A percentile compares a stretch with the other conserved stretches of the same genome.
Conservation (phyloP, 2,888 invertebrate genomes). For the Lepidocyrtinus sp. region DNA sequence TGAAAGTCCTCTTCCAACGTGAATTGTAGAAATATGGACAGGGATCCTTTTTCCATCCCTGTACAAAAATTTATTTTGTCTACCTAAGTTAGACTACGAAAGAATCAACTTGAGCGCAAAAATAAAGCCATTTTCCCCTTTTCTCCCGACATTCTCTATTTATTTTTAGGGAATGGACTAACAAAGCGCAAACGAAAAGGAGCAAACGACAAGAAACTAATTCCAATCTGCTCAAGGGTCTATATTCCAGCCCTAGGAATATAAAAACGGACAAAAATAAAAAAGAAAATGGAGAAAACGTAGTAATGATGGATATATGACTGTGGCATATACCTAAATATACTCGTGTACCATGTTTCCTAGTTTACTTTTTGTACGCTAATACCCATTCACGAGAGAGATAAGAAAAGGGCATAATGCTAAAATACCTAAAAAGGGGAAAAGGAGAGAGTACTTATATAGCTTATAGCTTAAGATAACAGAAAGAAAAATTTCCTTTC, state of each 20-base stretch:
- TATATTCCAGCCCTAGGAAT: background rate
- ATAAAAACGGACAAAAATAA: background rate
- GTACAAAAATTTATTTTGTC: no score
- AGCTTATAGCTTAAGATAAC: background rate
- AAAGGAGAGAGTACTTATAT: background rate
- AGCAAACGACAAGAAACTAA: conserved; percentile 25
- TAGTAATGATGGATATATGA: conserved; percentile 26
- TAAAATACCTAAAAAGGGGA: background rate
- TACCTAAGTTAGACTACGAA: background rate
- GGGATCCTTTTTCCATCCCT: no score
- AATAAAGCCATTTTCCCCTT: conserved; percentile 17
- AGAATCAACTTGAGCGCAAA: background rate
- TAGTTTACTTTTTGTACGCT: background rate
- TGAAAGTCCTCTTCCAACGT: no score
- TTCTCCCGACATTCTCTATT: background rate
- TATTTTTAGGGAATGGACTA: conserved; percentile 19
- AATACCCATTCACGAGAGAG: background rate
- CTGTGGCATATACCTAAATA: background rate
- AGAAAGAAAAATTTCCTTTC: background rate
- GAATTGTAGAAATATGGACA: no score
- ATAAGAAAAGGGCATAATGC: background rate
- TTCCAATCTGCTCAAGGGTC: conserved; percentile 44
- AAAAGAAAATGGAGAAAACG: conserved; percentile 1
- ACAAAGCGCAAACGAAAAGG: conserved; percentile 19
- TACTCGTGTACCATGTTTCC: background rate